phyloP scores from a whole-genome alignment of 2,888 invertebrate species.

The Epistrophe eligans region DNA sequence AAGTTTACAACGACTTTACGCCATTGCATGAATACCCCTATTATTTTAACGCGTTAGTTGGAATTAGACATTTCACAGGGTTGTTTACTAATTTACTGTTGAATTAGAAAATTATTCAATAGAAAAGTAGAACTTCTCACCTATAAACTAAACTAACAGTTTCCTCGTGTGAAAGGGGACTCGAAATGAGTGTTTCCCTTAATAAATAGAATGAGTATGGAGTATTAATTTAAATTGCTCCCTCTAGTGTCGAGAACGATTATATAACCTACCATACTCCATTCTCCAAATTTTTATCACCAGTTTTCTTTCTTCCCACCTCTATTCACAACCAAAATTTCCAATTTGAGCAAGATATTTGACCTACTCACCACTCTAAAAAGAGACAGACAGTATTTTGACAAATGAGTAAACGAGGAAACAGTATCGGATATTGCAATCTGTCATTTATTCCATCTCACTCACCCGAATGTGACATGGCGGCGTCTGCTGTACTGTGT shows the following conservation, averaged over 20 bases:
- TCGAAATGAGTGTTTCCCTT: no score
- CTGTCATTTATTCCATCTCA: slow-evolving; percentile 56
- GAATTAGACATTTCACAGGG: no score
- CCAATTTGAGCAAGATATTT: slow-evolving; percentile 40
- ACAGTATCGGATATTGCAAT: slow-evolving; percentile 24
- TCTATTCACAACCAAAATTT: slow-evolving; percentile 24
- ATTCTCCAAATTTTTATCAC: slow-evolving; percentile 28
- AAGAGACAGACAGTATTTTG: slow-evolving; percentile 20
- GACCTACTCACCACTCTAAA: slow-evolving; percentile 21
- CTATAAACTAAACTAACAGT: no score
- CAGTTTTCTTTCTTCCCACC: slow-evolving; percentile 12
- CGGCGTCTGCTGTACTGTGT: slow-evolving; percentile 70
- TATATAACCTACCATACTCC: slow-evolving; percentile 34
- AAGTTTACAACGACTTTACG: no score
- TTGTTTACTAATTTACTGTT: no score
- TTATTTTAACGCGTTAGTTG: no score
- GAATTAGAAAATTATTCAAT: no score
- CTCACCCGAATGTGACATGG: slow-evolving; percentile 75
- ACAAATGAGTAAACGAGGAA: slow-evolving; percentile 31
- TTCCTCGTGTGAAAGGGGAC: no score
- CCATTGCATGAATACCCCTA: no score
- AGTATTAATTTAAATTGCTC: no score
- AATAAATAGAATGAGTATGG: neutral
- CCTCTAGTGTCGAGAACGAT: neutral
- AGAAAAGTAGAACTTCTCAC: no score